Evolutionary conservation across 2,113 vertebrate species (phyloP), one percentile per base, ranked within the genome.

Genomic region (Plecturocebus donacophilus): DNA sequence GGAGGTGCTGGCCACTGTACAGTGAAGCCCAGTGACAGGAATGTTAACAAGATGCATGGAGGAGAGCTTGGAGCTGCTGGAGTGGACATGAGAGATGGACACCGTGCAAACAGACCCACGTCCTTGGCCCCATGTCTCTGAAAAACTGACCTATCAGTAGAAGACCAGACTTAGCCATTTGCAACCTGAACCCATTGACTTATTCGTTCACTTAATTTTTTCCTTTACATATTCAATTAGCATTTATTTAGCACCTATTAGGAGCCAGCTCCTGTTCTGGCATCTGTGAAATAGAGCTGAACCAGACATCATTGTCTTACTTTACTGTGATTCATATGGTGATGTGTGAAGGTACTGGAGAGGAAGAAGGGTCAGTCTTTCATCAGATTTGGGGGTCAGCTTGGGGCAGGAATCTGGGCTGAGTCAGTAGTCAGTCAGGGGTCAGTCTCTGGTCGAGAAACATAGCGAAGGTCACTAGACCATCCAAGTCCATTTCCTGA

Each of bases 211-310:
- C 86, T 58, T 40, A 42, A 38, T 64, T 80, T 96, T 68, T 90
- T 71, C 47, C 11, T 91, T 86, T 11, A 8, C 54, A 21, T 85
- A 73, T 83, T 93, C 47, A 52, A 13, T 89, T 61, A 84, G 16
- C 89, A 94, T 90, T 91, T 95, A 71, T 42, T 80, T 95, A 91
- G 90, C 80, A 90, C 68, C 5, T 80, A 2, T 91, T 82, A 91
- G 85, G 73, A 97, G 94, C 76, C 56, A 73, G 80, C n/a, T 90
- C 52, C 75, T 95, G 45, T 68, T 56, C 75, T 84, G 68, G 64
- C 5, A 92, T 87, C 85, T 35, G 19, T 64, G 75, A 96, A 64
- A 71, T 20, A 75, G 0, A 79, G 61, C 27, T 61, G 77, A 84
- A 27, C 90, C 47, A 90, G 73, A 64, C 19, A 49, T 75, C 27